Percentiles rank a stretch among this genome's conserved stretches.
phyloP scores from a whole-genome alignment of 2,888 invertebrate genomes.

The Drosophila atroscutellata region DNA sequence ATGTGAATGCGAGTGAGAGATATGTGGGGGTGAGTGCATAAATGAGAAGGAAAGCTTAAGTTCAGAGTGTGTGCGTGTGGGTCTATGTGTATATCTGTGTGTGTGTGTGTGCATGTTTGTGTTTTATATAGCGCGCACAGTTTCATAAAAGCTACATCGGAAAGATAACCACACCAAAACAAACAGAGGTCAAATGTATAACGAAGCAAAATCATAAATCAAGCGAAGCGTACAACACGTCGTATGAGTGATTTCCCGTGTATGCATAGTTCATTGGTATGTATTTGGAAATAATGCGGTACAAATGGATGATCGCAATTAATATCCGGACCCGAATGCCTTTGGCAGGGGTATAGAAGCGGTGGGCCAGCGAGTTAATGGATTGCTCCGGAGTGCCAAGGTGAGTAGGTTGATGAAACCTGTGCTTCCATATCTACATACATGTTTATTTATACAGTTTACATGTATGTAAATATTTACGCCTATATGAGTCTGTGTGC shows the following conservation, averaged over 20 bases:
- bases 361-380: constrained; percentile 47
- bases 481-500: constrained; percentile 1
- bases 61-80: constrained; percentile 5
- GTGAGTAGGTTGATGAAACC: constrained; percentile 15
- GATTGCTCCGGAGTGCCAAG: constrained; percentile 50
- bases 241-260: constrained; percentile 57
- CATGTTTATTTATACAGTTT: too few relatives aligned
- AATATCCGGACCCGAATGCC: constrained; percentile 59
- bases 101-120: constrained; percentile 11
- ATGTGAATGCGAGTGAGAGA: background rate
- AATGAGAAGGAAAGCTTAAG: background rate
- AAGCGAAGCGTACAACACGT: constrained; percentile 39
- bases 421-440: background rate
- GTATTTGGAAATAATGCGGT: constrained; percentile 55
- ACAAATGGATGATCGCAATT: constrained; percentile 68
- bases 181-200: background rate
- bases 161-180: constrained; percentile 6
- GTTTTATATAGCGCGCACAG: constrained; percentile 22
- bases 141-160: constrained; percentile 34
- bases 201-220: constrained; percentile 34
- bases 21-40: background rate
- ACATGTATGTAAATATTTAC: constrained; percentile 7
- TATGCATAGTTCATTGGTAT: constrained; percentile 55
- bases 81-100: background rate
- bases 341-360: background rate